Conservation (phyloP, 2,888 invertebrate genomes). For the Drosophila anomelani region DNA sequence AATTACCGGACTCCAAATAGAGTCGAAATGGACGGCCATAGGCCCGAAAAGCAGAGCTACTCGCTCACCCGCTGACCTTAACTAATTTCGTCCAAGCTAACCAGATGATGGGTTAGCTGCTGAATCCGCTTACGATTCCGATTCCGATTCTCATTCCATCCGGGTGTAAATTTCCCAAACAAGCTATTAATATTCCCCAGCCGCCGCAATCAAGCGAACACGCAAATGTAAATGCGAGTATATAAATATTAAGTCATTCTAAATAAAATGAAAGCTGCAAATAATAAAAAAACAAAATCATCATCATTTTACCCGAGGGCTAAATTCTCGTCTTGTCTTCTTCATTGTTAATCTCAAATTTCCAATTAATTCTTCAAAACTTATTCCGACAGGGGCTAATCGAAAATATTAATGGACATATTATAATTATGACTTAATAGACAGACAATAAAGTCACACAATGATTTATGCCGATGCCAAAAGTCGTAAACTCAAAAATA, state of each 20-base stretch:
- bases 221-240: slow-evolving; percentile 73
- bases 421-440: slow-evolving; percentile 77
- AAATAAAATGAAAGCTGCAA: slow-evolving; percentile 34
- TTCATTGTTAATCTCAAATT: slow-evolving; percentile 52
- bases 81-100: slow-evolving; percentile 42
- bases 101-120: background rate
- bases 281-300: background rate
- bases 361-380: slow-evolving; percentile 57
- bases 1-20: slow-evolving; percentile 24
- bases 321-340: slow-evolving; percentile 27
- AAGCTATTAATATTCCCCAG: slow-evolving; percentile 65
- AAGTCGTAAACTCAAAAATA: slow-evolving; percentile 18
- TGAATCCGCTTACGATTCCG: slow-evolving; percentile 2
- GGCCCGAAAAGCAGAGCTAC: slow-evolving; percentile 51
- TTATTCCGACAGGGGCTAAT: slow-evolving; percentile 58
- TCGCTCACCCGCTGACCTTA: slow-evolving; percentile 54
- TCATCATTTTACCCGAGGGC: slow-evolving; percentile 22
- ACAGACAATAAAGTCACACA: slow-evolving; percentile 48
- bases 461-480: slow-evolving; percentile 37
- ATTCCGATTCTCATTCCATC: slow-evolving; percentile 49
- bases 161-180: slow-evolving; percentile 79
- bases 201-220: slow-evolving; percentile 39
- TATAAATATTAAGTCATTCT: slow-evolving; percentile 64
- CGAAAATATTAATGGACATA: slow-evolving; percentile 61
- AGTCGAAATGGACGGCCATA: slow-evolving; percentile 6